Conservation (phyloP, 2,113 vertebrate species). For the Plectropomus leopardus region DNA sequence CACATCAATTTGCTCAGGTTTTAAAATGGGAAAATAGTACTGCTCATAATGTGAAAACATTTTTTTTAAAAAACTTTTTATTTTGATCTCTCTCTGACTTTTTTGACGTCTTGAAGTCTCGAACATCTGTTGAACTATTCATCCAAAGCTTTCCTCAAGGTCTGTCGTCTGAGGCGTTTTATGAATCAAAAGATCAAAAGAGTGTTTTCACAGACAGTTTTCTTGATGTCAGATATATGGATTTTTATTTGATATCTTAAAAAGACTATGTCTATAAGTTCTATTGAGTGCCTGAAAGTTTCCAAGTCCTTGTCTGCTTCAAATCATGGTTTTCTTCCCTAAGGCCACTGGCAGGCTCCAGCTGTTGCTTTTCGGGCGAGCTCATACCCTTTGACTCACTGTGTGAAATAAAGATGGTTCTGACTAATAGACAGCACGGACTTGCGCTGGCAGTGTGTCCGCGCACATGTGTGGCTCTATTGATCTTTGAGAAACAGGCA, state of each 20-base stretch:
- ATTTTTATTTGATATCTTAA: slow-evolving; percentile 28
- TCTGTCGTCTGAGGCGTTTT: background rate
- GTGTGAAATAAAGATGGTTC: slow-evolving; percentile 39
- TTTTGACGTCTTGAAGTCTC: background rate
- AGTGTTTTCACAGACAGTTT: slow-evolving; percentile 9
- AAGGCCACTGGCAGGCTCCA: slow-evolving; percentile 25
- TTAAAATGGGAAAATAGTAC: background rate
- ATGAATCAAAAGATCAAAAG: slow-evolving; percentile 27
- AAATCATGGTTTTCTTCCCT: slow-evolving; percentile 46
- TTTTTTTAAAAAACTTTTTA: background rate
- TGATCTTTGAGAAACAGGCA: slow-evolving; percentile 64
- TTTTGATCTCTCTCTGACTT: background rate
- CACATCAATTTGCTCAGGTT: too few species aligned
- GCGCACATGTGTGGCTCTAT: slow-evolving; percentile 56
- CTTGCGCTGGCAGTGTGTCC: slow-evolving; percentile 33
- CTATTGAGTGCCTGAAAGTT: slow-evolving; percentile 2
- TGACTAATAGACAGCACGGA: slow-evolving; percentile 46
- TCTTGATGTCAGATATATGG: slow-evolving; percentile 31
- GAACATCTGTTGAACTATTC: background rate
- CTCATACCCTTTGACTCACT: slow-evolving; percentile 66
- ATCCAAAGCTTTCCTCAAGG: background rate
- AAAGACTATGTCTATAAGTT: background rate
- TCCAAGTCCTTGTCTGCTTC: slow-evolving; percentile 45
- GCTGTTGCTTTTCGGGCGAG: slow-evolving; percentile 43
- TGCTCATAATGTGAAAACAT: background rate